Percentiles rank a stretch among this genome's conserved stretches.
Conservation (phyloP, 2,888 invertebrate species). For the Hypena proboscidalis region DNA sequence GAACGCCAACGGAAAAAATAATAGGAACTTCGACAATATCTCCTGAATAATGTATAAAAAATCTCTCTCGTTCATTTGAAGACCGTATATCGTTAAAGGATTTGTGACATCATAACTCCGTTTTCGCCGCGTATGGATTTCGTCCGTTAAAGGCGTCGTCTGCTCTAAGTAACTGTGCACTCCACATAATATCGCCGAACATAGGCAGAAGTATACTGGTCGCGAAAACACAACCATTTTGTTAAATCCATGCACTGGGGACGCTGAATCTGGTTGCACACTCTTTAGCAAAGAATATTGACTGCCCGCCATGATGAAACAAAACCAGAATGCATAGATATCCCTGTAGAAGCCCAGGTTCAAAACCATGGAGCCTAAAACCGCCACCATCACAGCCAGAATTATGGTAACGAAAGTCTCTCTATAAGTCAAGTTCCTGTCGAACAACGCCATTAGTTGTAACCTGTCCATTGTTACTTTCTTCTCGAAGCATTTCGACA, state of each 20-base stretch:
- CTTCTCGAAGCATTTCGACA: constrained; percentile 87
- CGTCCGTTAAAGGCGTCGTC: constrained; percentile 46
- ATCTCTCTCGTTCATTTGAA: constrained; percentile 80
- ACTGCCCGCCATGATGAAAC: constrained; percentile 98
- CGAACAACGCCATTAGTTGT: constrained; percentile 95
- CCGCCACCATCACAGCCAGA: constrained; percentile 93
- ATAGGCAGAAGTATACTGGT: constrained; percentile 96
- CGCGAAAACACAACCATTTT: constrained; percentile 96
- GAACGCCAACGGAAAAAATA: constrained; percentile 97
- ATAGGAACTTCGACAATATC: constrained; percentile 90
- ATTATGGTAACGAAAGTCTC: constrained; percentile 93
- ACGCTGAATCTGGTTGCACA: constrained; percentile 99
- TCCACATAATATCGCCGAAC: constrained; percentile 85
- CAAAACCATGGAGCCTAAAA: constrained; percentile 93
- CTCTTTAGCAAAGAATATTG: constrained; percentile 99
- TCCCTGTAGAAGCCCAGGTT: constrained; percentile 95
- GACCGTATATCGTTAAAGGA: constrained; percentile 76
- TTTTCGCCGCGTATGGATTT: constrained; percentile 55
- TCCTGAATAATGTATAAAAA: constrained; percentile 89
- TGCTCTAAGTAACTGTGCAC: constrained; percentile 74
- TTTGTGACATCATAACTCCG: constrained; percentile 59
- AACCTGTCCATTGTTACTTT: constrained; percentile 97
- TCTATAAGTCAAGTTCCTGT: constrained; percentile 93
- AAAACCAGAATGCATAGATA: constrained; percentile 96
- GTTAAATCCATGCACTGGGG: constrained; percentile 99